A percentile compares a stretch with the other conserved stretches of the same genome.
These are phyloP conservation scores for Dynastes maya DNA, from an alignment of 2,888 invertebrate genomes.

Conservation along the genomic window DNA sequence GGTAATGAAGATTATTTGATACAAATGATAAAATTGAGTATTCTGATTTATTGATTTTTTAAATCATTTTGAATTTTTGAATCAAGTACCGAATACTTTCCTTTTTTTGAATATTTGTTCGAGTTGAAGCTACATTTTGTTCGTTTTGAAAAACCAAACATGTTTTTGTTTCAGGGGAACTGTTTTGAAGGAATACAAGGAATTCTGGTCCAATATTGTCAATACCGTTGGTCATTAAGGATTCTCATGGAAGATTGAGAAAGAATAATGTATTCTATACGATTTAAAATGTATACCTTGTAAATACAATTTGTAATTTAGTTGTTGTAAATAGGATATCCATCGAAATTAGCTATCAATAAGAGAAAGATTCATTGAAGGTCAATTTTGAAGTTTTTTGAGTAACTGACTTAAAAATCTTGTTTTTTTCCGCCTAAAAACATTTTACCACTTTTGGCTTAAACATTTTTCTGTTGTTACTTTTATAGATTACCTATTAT, in stretches of 20 bases:
- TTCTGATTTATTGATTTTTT: too few relatives aligned
- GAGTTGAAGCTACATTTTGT: not conserved
- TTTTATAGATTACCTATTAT: too few relatives aligned
- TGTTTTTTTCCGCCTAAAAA: too few relatives aligned
- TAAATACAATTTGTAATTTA: constrained; percentile 38
- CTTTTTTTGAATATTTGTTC: not conserved
- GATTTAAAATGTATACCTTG: constrained; percentile 7
- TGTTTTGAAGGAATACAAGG: constrained; percentile 82
- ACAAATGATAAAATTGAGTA: too few relatives aligned
- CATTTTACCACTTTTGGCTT: too few relatives aligned
- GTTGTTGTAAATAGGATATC: not conserved
- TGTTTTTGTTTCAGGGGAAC: constrained; percentile 78
- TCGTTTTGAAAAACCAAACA: not conserved
- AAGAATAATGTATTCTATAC: not conserved
- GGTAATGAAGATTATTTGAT: too few relatives aligned
- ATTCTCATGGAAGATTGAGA: not conserved
- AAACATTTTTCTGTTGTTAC: too few relatives aligned
- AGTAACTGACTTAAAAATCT: too few relatives aligned
- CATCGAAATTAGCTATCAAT: not conserved
- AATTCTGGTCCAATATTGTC: constrained; percentile 82
- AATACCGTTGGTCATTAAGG: constrained; percentile 51
- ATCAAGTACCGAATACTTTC: not conserved
- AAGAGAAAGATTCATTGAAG: not conserved
- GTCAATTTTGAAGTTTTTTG: too few relatives aligned
- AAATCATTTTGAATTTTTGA: too few relatives aligned